Base-by-base conservation (phyloP, 1,140 invertebrate genomes). In the Spodoptera litura region DNA sequence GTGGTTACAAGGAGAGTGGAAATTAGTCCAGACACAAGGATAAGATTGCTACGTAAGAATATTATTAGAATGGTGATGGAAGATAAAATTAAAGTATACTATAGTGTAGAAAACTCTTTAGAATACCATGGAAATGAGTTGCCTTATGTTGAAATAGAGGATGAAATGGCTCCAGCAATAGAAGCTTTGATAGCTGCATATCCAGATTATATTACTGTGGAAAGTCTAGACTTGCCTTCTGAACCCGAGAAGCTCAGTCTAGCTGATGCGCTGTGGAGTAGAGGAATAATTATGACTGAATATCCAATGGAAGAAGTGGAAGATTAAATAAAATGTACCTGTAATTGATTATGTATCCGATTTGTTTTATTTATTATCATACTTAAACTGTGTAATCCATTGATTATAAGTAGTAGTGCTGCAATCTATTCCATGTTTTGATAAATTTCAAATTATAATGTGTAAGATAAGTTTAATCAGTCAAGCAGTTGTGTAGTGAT, bases 91-190 rank as follows among this genome's bases (percentile, higher is more conserved):
- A 95, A 95, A 51, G 85, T 99, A 56, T 99, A 98, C 91, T 98
- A 98, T 91, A 97, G 96, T 76, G 94, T 96, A 66, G 97, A 98
- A 87, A 99, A 99, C 95, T 96, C 97, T 0, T 95, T 97, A 81
- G 96, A 97, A 80, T 98, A 98, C 88, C 98, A 98, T 89, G 98
- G 96, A 49, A 96, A 96, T 89, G 98, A 98, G 61, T 91, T 96
- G 31, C 97, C 97, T 80, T 98, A 95, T 92, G 91, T 99, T 78
- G 97, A 98, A 88, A 96, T 99, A 62, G 95, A 96, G 44, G 89
- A 95, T 35, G 94, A 96, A 4, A 93, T 96, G 80, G 96, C 96
- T 0, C 96, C 96, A 10, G 96, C 96, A 11, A 94, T 99, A 15
- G 96, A 97, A 88, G 95, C 94, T 56, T 94, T 99, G 11, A 96